Percentiles rank a stretch among this genome's conserved stretches.
Evolutionary conservation across 2,113 vertebrate genomes (phyloP).

Genomic region (Rhinopithecus roxellana): DNA sequence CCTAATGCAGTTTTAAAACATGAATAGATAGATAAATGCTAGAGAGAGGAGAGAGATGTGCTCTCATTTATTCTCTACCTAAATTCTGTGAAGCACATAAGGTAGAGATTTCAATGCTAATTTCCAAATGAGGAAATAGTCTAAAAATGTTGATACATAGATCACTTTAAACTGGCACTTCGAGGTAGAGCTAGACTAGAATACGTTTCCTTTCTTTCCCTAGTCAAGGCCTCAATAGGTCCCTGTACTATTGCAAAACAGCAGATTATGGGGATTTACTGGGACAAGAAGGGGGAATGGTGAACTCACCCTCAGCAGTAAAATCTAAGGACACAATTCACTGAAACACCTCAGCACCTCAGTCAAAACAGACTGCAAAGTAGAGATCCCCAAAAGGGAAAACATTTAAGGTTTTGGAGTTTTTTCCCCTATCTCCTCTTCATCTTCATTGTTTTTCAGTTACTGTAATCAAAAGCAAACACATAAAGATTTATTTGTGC

Average conservation of each 20-base stretch:
- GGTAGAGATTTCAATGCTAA: not conserved
- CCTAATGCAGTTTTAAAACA: not conserved
- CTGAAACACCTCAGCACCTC: not conserved
- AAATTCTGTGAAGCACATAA: not conserved
- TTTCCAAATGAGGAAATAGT: not conserved
- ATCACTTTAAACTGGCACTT: not conserved
- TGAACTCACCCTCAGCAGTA: not conserved
- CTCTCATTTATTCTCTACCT: not conserved
- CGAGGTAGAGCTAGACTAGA: not conserved
- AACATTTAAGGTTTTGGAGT: not conserved
- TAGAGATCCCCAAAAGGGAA: not conserved
- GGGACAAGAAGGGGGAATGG: not conserved
- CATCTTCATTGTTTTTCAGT: not conserved
- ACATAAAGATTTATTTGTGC: not conserved
- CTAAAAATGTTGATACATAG: not conserved
- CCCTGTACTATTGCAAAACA: not conserved
- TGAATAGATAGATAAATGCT: not conserved
- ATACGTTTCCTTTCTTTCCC: not conserved
- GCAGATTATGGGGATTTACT: not conserved
- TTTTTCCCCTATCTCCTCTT: not conserved
- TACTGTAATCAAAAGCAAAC: not conserved
- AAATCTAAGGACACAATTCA: not conserved
- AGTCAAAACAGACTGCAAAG: not conserved
- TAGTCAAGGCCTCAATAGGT: not conserved
- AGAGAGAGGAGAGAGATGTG: not conserved